phyloP scores from a whole-genome alignment of 2,888 invertebrate genomes.

The Xanthia togata region DNA sequence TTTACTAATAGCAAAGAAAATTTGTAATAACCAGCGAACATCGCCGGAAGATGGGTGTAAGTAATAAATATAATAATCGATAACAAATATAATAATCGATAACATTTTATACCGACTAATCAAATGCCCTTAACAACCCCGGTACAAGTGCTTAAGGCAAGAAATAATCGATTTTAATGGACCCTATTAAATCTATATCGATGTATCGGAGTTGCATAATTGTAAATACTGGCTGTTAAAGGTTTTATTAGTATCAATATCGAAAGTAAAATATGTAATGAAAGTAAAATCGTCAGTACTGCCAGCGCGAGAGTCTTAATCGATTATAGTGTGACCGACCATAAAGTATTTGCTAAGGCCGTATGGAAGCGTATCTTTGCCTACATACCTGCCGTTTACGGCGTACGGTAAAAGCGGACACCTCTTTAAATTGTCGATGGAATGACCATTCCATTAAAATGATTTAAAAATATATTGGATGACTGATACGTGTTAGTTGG shows the following conservation, averaged over 20 bases:
- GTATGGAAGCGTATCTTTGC: constrained; percentile 50
- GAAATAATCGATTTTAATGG: constrained; percentile 67
- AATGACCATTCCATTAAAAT: constrained; percentile 52
- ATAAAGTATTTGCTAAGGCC: constrained; percentile 46
- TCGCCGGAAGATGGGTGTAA: constrained; percentile 61
- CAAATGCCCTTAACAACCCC: constrained; percentile 66
- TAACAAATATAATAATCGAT: constrained; percentile 62
- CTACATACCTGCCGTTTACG: constrained; percentile 51
- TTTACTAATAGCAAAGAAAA: constrained; percentile 42
- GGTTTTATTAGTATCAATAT: constrained; percentile 52
- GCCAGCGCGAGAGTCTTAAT: constrained; percentile 53
- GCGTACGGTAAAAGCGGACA: constrained; percentile 57
- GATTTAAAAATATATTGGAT: constrained; percentile 41
- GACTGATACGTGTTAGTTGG: constrained; percentile 39
- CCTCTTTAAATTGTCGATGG: constrained; percentile 44
- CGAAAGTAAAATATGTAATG: constrained; percentile 60
- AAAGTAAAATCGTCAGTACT: constrained; percentile 56
- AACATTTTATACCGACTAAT: constrained; percentile 69
- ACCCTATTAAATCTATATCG: constrained; percentile 64
- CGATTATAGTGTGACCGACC: constrained; percentile 56
- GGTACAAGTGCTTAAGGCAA: constrained; percentile 62
- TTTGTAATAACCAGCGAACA: constrained; percentile 43
- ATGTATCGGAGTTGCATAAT: constrained; percentile 57
- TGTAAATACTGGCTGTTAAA: constrained; percentile 27
- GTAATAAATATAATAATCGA: constrained; percentile 66